Conservation (phyloP, 2,888 invertebrate species). For the Cheilosia urbana region DNA sequence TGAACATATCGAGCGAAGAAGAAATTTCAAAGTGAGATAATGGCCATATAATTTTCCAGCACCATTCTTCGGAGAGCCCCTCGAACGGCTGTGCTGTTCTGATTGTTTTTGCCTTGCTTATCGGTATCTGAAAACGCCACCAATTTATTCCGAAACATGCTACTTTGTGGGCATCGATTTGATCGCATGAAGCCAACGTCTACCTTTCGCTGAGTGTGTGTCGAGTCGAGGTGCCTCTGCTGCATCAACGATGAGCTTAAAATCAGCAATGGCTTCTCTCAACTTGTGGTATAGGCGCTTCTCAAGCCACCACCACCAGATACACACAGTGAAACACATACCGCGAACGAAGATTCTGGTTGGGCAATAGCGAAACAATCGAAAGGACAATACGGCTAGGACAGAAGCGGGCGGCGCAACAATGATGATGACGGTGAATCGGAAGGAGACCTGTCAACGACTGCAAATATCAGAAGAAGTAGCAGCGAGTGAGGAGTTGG, state of each 20-base stretch:
- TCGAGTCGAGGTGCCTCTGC: not conserved
- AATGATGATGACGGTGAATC: constrained; percentile 59
- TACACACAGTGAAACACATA: constrained; percentile 33
- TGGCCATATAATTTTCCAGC: constrained; percentile 69
- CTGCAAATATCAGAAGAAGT: constrained; percentile 65
- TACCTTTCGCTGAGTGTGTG: constrained; percentile 38
- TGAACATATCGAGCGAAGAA: constrained; percentile 58
- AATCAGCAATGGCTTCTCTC: constrained; percentile 48
- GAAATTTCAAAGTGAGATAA: constrained; percentile 71
- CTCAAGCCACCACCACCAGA: constrained; percentile 45
- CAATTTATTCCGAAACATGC: constrained; percentile 75
- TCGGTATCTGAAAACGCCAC: constrained; percentile 76
- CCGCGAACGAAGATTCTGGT: constrained; percentile 59
- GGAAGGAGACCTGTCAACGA: constrained; percentile 68
- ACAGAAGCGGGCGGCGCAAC: constrained; percentile 4
- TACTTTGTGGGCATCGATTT: constrained; percentile 76
- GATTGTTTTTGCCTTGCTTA: constrained; percentile 72
- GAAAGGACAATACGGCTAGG: constrained; percentile 45
- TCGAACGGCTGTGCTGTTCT: constrained; percentile 53
- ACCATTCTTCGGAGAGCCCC: constrained; percentile 38
- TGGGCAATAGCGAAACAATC: constrained; percentile 64
- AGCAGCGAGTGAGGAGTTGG: constrained; percentile 48
- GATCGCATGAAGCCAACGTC: constrained; percentile 63
- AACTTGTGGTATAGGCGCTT: constrained; percentile 31
- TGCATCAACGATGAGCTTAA: constrained; percentile 36